These are phyloP conservation scores for Chondrosia reniformis DNA, from an alignment of 37 sponge, comb jelly and placozoan species.

Conservation along the genomic window DNA sequence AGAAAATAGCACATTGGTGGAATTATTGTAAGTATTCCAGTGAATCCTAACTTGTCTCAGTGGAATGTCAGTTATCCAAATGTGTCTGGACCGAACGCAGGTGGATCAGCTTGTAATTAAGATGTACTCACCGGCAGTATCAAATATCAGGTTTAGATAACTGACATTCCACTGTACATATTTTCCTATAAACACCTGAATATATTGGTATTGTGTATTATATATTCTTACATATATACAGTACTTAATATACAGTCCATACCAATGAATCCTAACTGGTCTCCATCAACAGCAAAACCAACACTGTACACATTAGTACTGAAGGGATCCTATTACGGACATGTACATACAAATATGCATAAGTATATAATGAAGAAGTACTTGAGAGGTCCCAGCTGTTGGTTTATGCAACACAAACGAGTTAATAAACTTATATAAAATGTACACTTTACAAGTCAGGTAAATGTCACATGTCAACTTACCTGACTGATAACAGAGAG, in stretches of 20 bases:
- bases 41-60: too few relatives aligned
- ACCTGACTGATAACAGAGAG: constrained; percentile 82
- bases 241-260: neutral
- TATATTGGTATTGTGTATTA: neutral
- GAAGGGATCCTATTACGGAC: constrained; percentile 52
- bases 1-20: neutral
- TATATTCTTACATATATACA: neutral
- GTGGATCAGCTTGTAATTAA: too few relatives aligned
- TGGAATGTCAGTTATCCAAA: too few relatives aligned
- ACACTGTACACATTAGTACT: constrained; percentile 67
- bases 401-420: too few relatives aligned
- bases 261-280: constrained; percentile 90
- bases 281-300: constrained; percentile 86
- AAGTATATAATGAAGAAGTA: neutral
- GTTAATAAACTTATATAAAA: too few relatives aligned
- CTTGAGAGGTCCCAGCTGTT: too few relatives aligned
- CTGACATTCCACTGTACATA: neutral
- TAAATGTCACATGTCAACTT: neutral
- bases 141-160: too few relatives aligned
- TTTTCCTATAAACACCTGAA: too few relatives aligned
- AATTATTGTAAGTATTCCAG: neutral
- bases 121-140: too few relatives aligned
- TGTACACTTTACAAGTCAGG: too few relatives aligned
- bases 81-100: too few relatives aligned
- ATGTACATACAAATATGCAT: neutral